A percentile compares a stretch with the other conserved stretches of the same genome.
These are phyloP conservation scores for Tenthredo notha DNA, from an alignment of 2,888 invertebrate genomes.

Conservation along the genomic window DNA sequence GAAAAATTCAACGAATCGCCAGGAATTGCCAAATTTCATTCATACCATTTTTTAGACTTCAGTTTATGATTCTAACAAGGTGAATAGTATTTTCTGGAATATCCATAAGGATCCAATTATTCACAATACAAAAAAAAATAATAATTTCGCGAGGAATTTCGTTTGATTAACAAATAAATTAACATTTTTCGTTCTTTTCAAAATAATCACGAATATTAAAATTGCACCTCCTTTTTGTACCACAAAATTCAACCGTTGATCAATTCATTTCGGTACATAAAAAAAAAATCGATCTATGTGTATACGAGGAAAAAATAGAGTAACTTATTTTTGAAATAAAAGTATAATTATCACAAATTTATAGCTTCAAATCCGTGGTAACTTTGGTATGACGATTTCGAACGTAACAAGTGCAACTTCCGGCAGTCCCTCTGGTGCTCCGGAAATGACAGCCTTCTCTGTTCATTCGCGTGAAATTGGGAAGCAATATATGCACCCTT, in stretches of 20 bases:
- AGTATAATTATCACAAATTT: background rate
- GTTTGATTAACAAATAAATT: background rate
- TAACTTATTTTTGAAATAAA: background rate
- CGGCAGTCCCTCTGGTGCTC: conserved; percentile 59
- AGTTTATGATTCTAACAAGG: background rate
- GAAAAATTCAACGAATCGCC: background rate
- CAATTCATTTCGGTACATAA: background rate
- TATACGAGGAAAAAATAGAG: background rate
- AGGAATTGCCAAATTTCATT: background rate
- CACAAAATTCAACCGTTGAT: background rate
- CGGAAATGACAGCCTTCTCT: conserved; percentile 62
- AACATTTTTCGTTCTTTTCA: background rate
- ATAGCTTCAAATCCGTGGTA: conserved; percentile 8
- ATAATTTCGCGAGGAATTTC: background rate
- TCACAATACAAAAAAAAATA: background rate
- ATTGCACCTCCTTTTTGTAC: background rate
- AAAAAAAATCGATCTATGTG: background rate
- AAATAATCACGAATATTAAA: background rate
- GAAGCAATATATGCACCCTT: conserved; percentile 63
- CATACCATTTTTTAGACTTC: background rate
- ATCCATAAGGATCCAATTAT: no score
- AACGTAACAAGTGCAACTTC: conserved; percentile 63
- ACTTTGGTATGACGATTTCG: conserved; percentile 27
- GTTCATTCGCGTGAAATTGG: conserved; percentile 60
- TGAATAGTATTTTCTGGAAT: no score